Evolutionary conservation across 2,113 vertebrate species (phyloP), one percentile per base, ranked within the genome.

Genomic region (Rhinoderma darwinii): DNA sequence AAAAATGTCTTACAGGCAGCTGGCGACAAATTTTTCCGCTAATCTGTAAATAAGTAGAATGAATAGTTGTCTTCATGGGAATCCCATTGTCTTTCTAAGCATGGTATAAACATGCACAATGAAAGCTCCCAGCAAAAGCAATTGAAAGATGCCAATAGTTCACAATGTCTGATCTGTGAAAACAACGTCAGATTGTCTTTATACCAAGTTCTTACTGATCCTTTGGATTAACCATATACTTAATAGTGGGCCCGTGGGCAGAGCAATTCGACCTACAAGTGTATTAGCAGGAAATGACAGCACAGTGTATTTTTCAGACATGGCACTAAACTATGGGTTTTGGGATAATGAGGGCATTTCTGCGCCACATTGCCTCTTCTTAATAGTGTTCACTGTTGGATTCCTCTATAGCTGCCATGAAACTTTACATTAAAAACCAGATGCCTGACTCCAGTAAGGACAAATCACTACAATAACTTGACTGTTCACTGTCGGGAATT

Each of bases 311-410:
- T 79, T 86, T 76, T 37, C 79, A 41, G 44, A 68, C 43, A 61
- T 74, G 51, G 73, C 35, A 70, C 35, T 22, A 70, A 12, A 10
- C 39, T 4, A 70, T 75, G 39, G 86, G 73, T 79, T 89, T 72
- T 70, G 86, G 70, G 84, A 90, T 87, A 92, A 88, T 79, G 54
- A 66, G 73, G 35, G 86, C 88, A 88, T 92, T 92, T 90, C 77
- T 89, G 44, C 90, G 86, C 89, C 90, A 86, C 88, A 90, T 89
- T 91, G 90, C 88, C 84, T 87, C 89, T 88, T 90, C 4, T 47
- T 84, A 61, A 89, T 87, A 91, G 91, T 90, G 89, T 91, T 90
- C 87, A 84, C 90, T 83, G 83, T 82, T 89, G 76, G 88, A 82
- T 86, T 90, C 25, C n/a, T 83, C n/a, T 66, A 30, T 35, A 47